Percentiles rank a stretch among this genome's conserved stretches.
These are phyloP conservation scores for Spatulosminthurus flaviceps DNA, from an alignment of 2,888 invertebrate species.

Conservation along the genomic window DNA sequence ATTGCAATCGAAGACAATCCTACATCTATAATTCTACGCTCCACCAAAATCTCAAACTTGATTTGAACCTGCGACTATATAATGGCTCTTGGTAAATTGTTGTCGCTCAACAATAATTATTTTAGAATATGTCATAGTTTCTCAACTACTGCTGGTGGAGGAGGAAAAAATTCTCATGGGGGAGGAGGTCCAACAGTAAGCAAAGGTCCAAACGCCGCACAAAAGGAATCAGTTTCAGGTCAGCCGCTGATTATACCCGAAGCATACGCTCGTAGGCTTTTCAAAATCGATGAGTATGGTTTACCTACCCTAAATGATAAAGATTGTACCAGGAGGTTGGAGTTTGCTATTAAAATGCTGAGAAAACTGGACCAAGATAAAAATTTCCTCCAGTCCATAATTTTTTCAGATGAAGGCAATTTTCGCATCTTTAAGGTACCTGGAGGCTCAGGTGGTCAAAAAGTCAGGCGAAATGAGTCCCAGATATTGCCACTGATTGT, in stretches of 20 bases:
- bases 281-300: constrained; percentile 10
- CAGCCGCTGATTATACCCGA: constrained; percentile 1
- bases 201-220: too few species aligned
- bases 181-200: too few species aligned
- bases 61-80: too few species aligned
- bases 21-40: too few species aligned
- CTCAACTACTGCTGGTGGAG: too few species aligned
- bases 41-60: too few species aligned
- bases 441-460: neutral
- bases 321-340: constrained; percentile 53
- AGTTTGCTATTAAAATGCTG: constrained; percentile 55
- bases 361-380: constrained; percentile 53
- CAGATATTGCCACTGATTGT: constrained; percentile 57
- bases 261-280: constrained; percentile 15
- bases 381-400: constrained; percentile 51
- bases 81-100: too few species aligned
- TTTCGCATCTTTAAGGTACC: constrained; percentile 44
- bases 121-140: too few species aligned
- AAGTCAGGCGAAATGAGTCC: constrained; percentile 46
- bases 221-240: neutral
- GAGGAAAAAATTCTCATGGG: too few species aligned
- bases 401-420: constrained; percentile 63
- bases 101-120: too few species aligned
- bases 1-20: too few species aligned
- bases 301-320: constrained; percentile 50